These are phyloP conservation scores for Lepidochitona cinerea DNA, from an alignment of 2,888 invertebrate genomes.

Conservation along the genomic window DNA sequence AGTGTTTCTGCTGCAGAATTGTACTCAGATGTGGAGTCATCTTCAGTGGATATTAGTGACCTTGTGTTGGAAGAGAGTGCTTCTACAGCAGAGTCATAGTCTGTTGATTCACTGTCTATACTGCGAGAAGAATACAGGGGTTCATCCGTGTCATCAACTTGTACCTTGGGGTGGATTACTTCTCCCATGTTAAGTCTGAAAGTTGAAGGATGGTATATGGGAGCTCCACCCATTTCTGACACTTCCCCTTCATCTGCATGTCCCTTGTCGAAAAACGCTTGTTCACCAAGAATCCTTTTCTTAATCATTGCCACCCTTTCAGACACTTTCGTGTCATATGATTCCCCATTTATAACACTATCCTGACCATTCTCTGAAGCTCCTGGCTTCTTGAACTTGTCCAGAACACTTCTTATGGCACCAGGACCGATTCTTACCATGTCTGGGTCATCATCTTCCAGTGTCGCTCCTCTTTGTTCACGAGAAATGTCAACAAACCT, in stretches of 20 bases:
- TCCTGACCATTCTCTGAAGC: background rate
- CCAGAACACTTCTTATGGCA: background rate
- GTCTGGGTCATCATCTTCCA: background rate
- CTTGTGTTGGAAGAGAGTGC: background rate
- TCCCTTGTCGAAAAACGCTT: background rate
- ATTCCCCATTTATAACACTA: background rate
- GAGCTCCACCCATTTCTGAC: conserved; percentile 1
- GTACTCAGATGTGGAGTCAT: background rate
- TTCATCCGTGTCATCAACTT: background rate
- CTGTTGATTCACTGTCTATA: background rate
- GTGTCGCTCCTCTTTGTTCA: background rate
- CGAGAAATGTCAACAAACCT: background rate
- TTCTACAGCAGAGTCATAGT: conserved; percentile 1
- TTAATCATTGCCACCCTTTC: background rate
- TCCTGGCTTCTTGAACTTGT: background rate
- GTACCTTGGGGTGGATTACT: background rate
- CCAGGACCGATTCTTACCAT: background rate
- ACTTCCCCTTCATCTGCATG: background rate
- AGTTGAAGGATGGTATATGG: background rate
- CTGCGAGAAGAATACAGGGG: background rate
- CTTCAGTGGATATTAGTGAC: background rate
- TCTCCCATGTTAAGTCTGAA: background rate
- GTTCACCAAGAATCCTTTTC: background rate
- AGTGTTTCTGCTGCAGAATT: conserved; percentile 3
- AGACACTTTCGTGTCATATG: background rate